phyloP scores from a whole-genome alignment of 2,113 vertebrate genomes.

The Grantiella picta region DNA sequence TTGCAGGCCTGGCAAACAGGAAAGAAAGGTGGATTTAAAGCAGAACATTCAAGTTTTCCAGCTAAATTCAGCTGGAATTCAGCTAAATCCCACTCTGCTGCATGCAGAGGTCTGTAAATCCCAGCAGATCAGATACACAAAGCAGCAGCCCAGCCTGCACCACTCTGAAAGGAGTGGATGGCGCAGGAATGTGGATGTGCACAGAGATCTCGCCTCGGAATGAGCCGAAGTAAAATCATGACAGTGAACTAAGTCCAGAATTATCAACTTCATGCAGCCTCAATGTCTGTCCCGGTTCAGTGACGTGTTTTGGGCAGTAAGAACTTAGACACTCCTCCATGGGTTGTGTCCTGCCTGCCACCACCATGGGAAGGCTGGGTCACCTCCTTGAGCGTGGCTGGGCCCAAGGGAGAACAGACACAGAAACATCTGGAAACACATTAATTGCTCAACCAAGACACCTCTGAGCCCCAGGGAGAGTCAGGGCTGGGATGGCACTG shows the following conservation, averaged over 20 bases:
- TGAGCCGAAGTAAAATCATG: not conserved
- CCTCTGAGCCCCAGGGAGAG: not conserved
- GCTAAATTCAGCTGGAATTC: not conserved
- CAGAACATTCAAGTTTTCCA: not conserved
- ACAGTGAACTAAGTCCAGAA: not conserved
- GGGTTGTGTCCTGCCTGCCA: not conserved
- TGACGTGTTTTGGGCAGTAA: not conserved
- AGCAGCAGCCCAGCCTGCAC: not conserved
- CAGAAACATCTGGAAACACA: accelerated
- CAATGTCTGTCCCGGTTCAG: not conserved
- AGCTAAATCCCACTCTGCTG: not conserved
- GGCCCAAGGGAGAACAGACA: not conserved
- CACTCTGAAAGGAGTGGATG: not conserved
- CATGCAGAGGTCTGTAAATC: not conserved
- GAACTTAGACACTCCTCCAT: not conserved
- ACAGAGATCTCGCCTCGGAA: not conserved
- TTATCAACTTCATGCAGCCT: not conserved
- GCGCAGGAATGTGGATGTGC: not conserved
- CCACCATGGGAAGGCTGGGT: not conserved
- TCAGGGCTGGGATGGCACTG: accelerated
- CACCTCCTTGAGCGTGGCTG: not conserved
- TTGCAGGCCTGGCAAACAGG: not conserved
- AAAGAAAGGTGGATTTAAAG: not conserved
- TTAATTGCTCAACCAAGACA: not conserved
- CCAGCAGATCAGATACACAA: not conserved